Base-by-base conservation (phyloP, 23 tunicate species). In the Halocynthia aurantium region DNA sequence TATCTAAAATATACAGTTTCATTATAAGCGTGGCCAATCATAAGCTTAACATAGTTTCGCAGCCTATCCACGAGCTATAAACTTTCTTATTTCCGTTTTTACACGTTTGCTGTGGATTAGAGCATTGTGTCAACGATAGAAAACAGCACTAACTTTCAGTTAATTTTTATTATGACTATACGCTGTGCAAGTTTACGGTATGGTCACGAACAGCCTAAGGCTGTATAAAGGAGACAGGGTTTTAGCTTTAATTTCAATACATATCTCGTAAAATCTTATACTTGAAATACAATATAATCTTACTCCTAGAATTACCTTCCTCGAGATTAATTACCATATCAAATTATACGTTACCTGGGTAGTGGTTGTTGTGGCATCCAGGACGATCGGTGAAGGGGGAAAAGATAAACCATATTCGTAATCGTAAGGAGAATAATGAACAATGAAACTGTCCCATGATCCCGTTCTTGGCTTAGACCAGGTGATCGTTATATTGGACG, bases 371-470 rank as follows among this genome's bases (percentile, higher is more conserved):
- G 76, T 76, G 17, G 52, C 7, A 7, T 77, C 10, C 11, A 81
- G 52, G 5, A 69, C 58, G n/a, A 86, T 19, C 4, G 85, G 84
- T 17, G 75, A 68, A 8, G 49, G 11, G 7, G 81, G 82, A n/a
- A 44, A 61, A 18, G 81, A n/a, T 15, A 54, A 6, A 50, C 56
- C 71, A 8, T 77, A 55, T 57, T 89, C 84, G 52, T 84, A 89
- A n/a, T 57, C 84, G 63, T 77, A 84, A 4, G 96, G 96, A 31
- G 96, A 89, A 65, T 84, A 89, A 76, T 89, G 85, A n/a, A 89
- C 57, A 51, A 84, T 82, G 75, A 89, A 89, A 20, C 82, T 83
- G 61, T 89, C 88, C 88, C 96, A 83, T n/a, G 20, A 21, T 61
- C 96, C 96, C 40, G 68, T 17, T n/a, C 51, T 76, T 17, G 96